phyloP scores from a whole-genome alignment of 2,797 vertebrate species.

The Gymnothorax reevesii region DNA sequence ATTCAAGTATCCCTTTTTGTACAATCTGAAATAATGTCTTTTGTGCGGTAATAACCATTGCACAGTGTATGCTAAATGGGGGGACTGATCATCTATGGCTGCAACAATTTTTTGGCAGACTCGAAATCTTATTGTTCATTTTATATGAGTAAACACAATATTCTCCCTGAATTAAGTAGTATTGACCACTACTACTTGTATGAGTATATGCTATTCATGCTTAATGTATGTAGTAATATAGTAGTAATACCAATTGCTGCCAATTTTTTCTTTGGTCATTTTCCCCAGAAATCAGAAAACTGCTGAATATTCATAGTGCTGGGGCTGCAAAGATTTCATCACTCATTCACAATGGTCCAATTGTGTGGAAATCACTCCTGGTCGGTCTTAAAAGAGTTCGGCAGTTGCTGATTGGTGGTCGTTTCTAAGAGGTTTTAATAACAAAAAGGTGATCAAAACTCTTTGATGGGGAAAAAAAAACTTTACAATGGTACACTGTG shows the following conservation, averaged over 20 bases:
- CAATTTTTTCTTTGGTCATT: neutral
- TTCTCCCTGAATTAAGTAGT: neutral
- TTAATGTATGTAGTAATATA: too few species aligned
- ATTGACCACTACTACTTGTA: neutral
- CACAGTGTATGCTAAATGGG: neutral
- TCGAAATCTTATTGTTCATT: conserved; percentile 46
- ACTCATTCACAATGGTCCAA: neutral
- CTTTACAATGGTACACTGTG: too few species aligned
- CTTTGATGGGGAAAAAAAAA: too few species aligned
- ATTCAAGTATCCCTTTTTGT: neutral
- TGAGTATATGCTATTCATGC: too few species aligned
- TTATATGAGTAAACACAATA: neutral
- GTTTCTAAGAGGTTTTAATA: too few species aligned
- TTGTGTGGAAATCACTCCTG: neutral
- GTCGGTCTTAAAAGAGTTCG: too few species aligned
- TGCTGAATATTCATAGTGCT: neutral
- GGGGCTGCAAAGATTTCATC: neutral
- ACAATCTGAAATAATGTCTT: neutral
- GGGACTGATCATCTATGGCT: neutral
- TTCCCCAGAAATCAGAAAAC: neutral
- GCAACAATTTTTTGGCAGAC: conserved; percentile 23
- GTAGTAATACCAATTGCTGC: conserved; percentile 14
- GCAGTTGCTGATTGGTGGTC: too few species aligned
- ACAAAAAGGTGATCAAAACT: too few species aligned
- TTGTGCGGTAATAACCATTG: neutral